A percentile compares a stretch with the other conserved stretches of the same genome.
Evolutionary conservation across 2,797 vertebrate genomes (phyloP).

Genomic region (Aplochiton taeniatus): DNA sequence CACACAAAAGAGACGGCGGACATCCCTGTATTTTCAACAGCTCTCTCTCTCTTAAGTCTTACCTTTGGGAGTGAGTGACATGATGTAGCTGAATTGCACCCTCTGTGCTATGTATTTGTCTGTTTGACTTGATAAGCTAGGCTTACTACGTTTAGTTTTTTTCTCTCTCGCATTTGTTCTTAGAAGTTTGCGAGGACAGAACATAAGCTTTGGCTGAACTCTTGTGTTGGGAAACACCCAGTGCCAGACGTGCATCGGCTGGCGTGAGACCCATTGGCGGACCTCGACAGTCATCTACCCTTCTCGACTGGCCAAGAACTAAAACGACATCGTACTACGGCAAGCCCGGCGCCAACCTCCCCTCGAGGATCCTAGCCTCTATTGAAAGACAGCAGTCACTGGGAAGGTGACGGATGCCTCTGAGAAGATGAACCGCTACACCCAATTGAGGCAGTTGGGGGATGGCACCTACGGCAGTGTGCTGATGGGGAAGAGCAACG

Average conservation of each 20-base stretch:
- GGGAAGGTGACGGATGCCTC: constrained; percentile 44
- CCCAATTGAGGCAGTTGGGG: constrained; percentile 90
- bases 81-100: no score
- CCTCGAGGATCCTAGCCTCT: no score
- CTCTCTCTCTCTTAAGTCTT: neutral
- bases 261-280: constrained; percentile 44
- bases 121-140: constrained; percentile 1
- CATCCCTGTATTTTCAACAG: constrained; percentile 8
- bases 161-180: constrained; percentile 5
- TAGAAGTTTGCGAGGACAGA: constrained; percentile 19
- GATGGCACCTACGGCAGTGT: constrained; percentile 97
- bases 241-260: constrained; percentile 28
- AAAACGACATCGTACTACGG: no score
- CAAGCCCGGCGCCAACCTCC: no score
- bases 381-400: neutral
- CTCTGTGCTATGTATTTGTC: neutral
- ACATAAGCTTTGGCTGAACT: constrained; percentile 17
- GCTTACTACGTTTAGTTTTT: constrained; percentile 14
- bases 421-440: constrained; percentile 92
- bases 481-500: constrained; percentile 94
- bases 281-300: constrained; percentile 6
- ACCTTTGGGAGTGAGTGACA: no score
- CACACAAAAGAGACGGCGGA: constrained; percentile 8
- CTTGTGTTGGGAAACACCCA: constrained; percentile 13
- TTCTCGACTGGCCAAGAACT: no score